Evolutionary conservation across 2,113 vertebrate species (phyloP).

Genomic region (Pedetes capensis): DNA sequence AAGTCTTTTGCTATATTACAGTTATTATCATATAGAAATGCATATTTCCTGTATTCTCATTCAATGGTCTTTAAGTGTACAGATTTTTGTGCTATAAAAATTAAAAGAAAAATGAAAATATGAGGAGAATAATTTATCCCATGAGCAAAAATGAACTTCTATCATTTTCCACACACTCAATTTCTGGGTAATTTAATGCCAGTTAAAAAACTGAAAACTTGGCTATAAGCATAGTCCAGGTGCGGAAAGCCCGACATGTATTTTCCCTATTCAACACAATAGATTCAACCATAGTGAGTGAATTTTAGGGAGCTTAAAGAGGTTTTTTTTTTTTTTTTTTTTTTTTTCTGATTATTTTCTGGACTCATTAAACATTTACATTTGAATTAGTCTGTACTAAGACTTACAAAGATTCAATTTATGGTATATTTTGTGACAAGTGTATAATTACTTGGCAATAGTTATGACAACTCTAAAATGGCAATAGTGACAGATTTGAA

Average conservation of each 20-base stretch:
- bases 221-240: constrained; percentile 67
- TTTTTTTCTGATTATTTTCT: constrained; percentile 64
- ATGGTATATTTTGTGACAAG: constrained; percentile 72
- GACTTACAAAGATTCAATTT: constrained; percentile 36
- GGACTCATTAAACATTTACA: constrained; percentile 58
- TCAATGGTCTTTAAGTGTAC: background rate
- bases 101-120: constrained; percentile 39
- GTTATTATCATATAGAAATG: background rate
- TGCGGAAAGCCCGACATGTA: constrained; percentile 46
- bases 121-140: constrained; percentile 45
- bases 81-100: background rate
- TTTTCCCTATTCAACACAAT: constrained; percentile 64
- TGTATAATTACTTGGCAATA: constrained; percentile 69
- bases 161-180: constrained; percentile 54
- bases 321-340: constrained; percentile 49
- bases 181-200: constrained; percentile 68
- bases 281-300: background rate
- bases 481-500: constrained; percentile 53
- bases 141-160: constrained; percentile 62
- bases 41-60: background rate
- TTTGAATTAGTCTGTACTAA: constrained; percentile 59
- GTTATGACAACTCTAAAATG: constrained; percentile 58
- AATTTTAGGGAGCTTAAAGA: constrained; percentile 47
- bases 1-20: background rate
- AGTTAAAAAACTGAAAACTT: constrained; percentile 65